Base-by-base conservation (phyloP, 2,113 vertebrate genomes). In the Scopus umbretta region DNA sequence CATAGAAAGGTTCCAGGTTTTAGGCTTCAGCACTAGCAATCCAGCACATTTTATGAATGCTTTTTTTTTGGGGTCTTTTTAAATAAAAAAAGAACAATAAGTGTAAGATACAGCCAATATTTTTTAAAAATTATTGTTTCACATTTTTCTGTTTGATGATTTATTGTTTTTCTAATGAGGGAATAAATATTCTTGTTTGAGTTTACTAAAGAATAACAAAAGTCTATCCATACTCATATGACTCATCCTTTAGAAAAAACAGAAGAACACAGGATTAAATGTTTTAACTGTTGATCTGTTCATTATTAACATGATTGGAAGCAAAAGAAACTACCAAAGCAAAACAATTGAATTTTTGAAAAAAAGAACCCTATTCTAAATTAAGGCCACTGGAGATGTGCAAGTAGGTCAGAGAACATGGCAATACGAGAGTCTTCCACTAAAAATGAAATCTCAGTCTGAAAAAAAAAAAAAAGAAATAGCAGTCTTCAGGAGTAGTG, bases 131-230 rank as follows among this genome's bases (percentile, higher is more conserved):
- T 26, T 10, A 49, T 18, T 32, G 11, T 65, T 66, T 61, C n/a
- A 42, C 26, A 36, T 88, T 94, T 90, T 95, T 93, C 29, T 86
- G 7, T 90, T 94, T 88, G 70, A 7, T 6, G 47, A 92, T 89
- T 91, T 88, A 71, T 59, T 97, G 66, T 79, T 94, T 91, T 94
- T 74, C 30, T 94, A 91, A 91, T 68, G 53, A 91, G 22, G 17
- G 55, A 81, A 91, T 92, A 89, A 94, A 79, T 67, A 91, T 52
- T 85, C 72, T 86, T 95, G 42, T 88, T 92, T 84, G 88, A 95
- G n/a, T 89, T 94, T 84, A 87, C 26, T 74, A 34, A 94, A 82
- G 66, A 93, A 91, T 82, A 96, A 96, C 80, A 93, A 82, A 96
- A 74, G 63, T 23, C 73, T 27, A 72, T 92, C 30, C 22, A 0